A percentile compares a stretch with the other conserved stretches of the same genome.
These are phyloP conservation scores for Hiodon alosoides DNA, from an alignment of 2,113 vertebrate species.

Conservation along the genomic window DNA sequence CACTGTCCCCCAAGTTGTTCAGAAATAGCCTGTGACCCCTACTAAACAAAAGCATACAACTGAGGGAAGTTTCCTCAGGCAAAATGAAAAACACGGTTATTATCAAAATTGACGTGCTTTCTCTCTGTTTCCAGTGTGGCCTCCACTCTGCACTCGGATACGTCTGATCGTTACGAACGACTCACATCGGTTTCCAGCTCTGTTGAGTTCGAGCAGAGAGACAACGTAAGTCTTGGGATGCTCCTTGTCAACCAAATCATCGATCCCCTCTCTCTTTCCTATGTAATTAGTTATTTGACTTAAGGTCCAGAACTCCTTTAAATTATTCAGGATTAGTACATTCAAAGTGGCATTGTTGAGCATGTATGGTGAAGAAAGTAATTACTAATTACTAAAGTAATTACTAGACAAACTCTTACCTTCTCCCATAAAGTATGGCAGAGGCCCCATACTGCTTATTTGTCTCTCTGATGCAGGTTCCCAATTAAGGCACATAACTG, in stretches of 20 bases:
- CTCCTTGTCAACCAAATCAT: not conserved
- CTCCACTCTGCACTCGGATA: constrained; percentile 87
- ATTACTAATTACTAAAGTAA: too few relatives aligned
- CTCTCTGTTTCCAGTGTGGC: constrained; percentile 69
- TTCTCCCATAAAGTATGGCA: too few relatives aligned
- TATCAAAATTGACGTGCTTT: too few relatives aligned
- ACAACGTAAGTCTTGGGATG: constrained; percentile 75
- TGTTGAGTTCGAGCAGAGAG: constrained; percentile 93
- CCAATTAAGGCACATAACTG: too few relatives aligned
- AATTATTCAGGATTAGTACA: too few relatives aligned
- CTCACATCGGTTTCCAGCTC: constrained; percentile 95
- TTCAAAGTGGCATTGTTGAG: too few relatives aligned
- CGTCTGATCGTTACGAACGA: constrained; percentile 87
- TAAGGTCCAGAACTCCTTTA: too few relatives aligned
- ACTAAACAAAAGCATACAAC: not conserved
- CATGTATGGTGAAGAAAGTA: too few relatives aligned
- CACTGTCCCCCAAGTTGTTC: not conserved
- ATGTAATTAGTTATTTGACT: not conserved
- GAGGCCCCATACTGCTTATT: too few relatives aligned
- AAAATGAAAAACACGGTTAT: not conserved
- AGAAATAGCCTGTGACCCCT: not conserved
- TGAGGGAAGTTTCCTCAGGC: not conserved
- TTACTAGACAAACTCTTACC: too few relatives aligned
- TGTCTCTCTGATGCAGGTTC: too few relatives aligned
- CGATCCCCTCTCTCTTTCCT: not conserved